Evolutionary conservation across 1,140 invertebrate genomes (phyloP), one percentile per base, ranked within the genome.

Genomic region (Cepaea nemoralis): DNA sequence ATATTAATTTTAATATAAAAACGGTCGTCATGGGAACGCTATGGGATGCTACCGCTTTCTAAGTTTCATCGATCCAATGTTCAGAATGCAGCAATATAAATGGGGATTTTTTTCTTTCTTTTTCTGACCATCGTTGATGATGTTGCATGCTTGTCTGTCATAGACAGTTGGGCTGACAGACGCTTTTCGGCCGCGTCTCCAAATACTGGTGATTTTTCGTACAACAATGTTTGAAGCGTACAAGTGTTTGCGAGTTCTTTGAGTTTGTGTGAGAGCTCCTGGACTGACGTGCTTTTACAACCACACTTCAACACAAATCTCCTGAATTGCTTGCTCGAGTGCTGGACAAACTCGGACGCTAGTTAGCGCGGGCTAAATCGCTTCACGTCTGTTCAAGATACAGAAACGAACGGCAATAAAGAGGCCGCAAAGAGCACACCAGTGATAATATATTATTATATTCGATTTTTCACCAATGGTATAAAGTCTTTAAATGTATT

Each of bases 191-290:
- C 59, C 0, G 59, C n/a, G n/a, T 8, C 59, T 63, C 27, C 6
- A 63, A 63, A 55, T 14, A 63, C 59, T 31, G 59, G 59, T 63
- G 59, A 63, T 63, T 63, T n/a, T 55, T 63, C 59, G 33, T 31
- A 63, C n/a, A 63, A 63, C 59, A 63, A 31, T 63, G 59, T 31
- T 63, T 63, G n/a, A 63, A 63, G n/a, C 33, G 59, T 10, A 27
- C 3, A 10, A 63, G 59, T 31, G 59, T 6, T 55, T 63, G 59
- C 6, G 59, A 16, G 33, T 31, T 63, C 59, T 63, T n/a, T 63
- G 59, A 14, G 59, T 16, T 31, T 63, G 10, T 63, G 59, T 63
- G 59, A 27, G 27, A 2, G 59, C 59, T 2, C n/a, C 0, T 31
- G 59, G 1, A 16, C n/a, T 2, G n/a, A 63, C 27, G 27, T 63